Conservation (phyloP, 1,140 invertebrate genomes). For the Panonychus citri region DNA sequence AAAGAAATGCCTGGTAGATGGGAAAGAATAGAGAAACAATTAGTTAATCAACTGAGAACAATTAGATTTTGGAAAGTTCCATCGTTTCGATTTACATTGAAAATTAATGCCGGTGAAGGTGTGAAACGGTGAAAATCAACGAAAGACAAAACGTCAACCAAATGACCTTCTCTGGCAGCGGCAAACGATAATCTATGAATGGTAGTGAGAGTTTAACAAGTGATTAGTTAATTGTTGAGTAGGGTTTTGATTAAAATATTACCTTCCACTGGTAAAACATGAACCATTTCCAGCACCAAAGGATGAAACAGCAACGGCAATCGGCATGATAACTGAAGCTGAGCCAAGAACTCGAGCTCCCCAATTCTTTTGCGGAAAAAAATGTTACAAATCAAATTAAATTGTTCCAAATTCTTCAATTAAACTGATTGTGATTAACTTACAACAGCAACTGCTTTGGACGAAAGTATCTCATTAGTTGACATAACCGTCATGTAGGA, state of each 20-base stretch:
- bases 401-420: no score
- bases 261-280: conserved; percentile 22
- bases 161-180: conserved; percentile 62
- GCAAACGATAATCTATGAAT: conserved; percentile 33
- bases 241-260: conserved; percentile 21
- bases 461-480: conserved; percentile 46
- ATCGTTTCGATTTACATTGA: conserved; percentile 30
- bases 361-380: conserved; percentile 19
- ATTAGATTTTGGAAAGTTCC: neutral
- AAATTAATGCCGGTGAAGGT: conserved; percentile 53
- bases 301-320: conserved; percentile 23
- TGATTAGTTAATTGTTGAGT: neutral
- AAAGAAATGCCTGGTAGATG: conserved; percentile 22
- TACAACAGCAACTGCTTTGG: conserved; percentile 66
- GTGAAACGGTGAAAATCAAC: conserved; percentile 53
- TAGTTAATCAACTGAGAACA: neutral
- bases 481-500: conserved; percentile 71
- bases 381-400: no score
- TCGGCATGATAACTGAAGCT: conserved; percentile 21
- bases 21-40: neutral
- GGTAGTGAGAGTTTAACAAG: neutral
- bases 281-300: conserved; percentile 25
- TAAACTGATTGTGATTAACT: conserved; percentile 20
- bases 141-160: conserved; percentile 57
- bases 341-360: conserved; percentile 20